Percentiles rank a stretch among this genome's conserved stretches.
These are phyloP conservation scores for Clavelina lepadiformis DNA, from an alignment of 23 tunicate species.

Conservation along the genomic window DNA sequence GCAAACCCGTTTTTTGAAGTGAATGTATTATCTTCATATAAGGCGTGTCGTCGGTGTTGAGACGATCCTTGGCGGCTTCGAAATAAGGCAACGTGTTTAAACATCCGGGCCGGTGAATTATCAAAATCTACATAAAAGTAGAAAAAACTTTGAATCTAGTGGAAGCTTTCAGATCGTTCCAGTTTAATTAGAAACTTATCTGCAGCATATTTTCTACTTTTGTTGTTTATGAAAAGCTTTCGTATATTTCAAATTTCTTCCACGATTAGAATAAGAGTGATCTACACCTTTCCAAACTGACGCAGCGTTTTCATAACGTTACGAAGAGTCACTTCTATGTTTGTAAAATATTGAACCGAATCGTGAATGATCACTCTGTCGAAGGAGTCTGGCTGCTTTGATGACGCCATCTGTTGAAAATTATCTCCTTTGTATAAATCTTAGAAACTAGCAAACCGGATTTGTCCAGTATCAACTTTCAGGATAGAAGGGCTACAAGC, in stretches of 20 bases:
- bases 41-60: conserved; percentile 47
- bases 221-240: too few relatives aligned
- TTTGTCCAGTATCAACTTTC: too few relatives aligned
- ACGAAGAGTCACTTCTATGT: conserved; percentile 42
- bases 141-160: too few relatives aligned
- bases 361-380: conserved; percentile 72
- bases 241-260: background rate
- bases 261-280: background rate
- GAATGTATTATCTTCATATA: conserved; percentile 76
- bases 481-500: too few relatives aligned
- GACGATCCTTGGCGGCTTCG: conserved; percentile 32
- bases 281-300: conserved; percentile 56
- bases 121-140: conserved; percentile 75
- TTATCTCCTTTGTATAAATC: too few relatives aligned
- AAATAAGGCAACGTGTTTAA: conserved; percentile 77
- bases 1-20: conserved; percentile 52
- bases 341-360: conserved; percentile 38
- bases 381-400: too few relatives aligned
- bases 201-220: background rate
- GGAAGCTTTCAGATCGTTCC: too few relatives aligned
- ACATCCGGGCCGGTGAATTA: conserved; percentile 66
- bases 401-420: too few relatives aligned
- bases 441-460: too few relatives aligned
- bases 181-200: background rate
- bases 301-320: conserved; percentile 37